A percentile compares a stretch with the other conserved stretches of the same genome.
These are phyloP conservation scores for Leptura quadrifasciata DNA, from an alignment of 2,888 invertebrate genomes.

Conservation along the genomic window DNA sequence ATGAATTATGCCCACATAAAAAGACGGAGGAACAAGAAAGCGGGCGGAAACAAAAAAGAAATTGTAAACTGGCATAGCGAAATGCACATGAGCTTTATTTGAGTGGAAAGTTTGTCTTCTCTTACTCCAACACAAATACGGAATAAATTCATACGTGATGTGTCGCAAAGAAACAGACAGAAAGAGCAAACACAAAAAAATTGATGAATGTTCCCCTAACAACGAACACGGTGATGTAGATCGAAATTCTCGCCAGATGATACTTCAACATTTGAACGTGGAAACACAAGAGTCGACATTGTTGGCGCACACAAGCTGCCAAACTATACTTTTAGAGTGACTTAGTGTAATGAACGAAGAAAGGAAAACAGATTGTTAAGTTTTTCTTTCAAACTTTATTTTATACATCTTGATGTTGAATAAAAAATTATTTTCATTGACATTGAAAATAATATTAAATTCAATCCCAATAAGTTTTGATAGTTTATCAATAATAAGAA, in stretches of 20 bases:
- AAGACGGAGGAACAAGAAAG: not conserved
- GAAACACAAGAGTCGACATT: slow-evolving; percentile 12
- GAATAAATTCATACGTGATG: slow-evolving; percentile 7
- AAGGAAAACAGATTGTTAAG: no score
- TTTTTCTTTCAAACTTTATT: no score
- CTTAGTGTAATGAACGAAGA: not conserved
- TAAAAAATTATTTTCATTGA: no score
- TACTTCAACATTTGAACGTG: slow-evolving; percentile 38
- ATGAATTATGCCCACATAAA: not conserved
- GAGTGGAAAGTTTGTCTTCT: slow-evolving; percentile 7
- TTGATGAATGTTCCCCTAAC: slow-evolving; percentile 21
- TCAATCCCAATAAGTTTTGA: no score
- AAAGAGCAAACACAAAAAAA: slow-evolving; percentile 17
- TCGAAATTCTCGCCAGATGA: slow-evolving; percentile 40
- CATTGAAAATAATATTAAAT: no score
- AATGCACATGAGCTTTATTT: slow-evolving; percentile 7
- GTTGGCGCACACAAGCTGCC: not conserved
- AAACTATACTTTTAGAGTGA: not conserved
- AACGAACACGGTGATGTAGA: not conserved
- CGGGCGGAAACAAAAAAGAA: not conserved
- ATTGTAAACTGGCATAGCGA: not conserved
- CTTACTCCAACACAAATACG: slow-evolving; percentile 1
- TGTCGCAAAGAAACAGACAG: slow-evolving; percentile 12
- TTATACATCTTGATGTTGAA: no score
- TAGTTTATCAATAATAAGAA: no score